These are phyloP conservation scores for Styela plicata DNA, from an alignment of 23 tunicate genomes.

Conservation along the genomic window DNA sequence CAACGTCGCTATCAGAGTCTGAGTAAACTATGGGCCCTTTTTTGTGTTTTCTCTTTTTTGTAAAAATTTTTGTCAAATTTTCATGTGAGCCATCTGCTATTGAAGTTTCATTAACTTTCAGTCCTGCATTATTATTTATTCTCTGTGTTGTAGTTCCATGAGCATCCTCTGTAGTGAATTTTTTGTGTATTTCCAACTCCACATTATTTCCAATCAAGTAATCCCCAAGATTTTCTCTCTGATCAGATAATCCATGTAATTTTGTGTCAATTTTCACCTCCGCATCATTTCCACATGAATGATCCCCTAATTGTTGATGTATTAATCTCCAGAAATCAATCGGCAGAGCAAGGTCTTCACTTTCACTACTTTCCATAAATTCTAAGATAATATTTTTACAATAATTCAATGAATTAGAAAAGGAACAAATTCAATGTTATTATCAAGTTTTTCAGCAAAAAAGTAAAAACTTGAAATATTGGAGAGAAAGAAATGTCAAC, in stretches of 20 bases:
- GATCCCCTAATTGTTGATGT: neutral
- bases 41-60: neutral
- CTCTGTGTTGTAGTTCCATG: no score
- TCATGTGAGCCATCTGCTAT: no score
- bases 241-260: neutral
- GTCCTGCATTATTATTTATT: neutral
- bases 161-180: no score
- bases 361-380: neutral
- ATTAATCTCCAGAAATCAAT: neutral
- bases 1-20: neutral
- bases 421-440: neutral
- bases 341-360: neutral
- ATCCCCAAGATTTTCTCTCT: neutral
- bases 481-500: no score
- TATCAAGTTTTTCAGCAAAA: neutral
- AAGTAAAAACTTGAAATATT: no score
- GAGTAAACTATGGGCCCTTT: neutral
- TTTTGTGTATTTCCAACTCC: neutral
- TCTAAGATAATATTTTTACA: neutral
- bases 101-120: neutral
- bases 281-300: neutral
- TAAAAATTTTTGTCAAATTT: neutral
- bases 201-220: neutral
- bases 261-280: neutral
- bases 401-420: neutral